Evolutionary conservation across 2,888 invertebrate species (phyloP), one percentile per base, ranked within the genome.

Genomic region (Aproaerema taeniolella): DNA sequence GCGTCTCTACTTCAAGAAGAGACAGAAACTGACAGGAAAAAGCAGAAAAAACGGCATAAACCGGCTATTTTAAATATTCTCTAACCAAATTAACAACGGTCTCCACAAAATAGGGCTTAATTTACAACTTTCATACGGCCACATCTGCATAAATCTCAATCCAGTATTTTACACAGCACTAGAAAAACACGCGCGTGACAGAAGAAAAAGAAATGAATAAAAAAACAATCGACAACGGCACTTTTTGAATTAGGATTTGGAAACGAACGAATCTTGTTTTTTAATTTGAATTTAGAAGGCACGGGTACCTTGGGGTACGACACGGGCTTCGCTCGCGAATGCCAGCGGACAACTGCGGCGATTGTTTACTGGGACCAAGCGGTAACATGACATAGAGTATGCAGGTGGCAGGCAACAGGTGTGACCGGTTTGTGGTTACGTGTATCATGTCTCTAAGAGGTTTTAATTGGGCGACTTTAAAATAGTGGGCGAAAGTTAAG

Each of bases 351-450:
- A 58, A 86, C 85, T 86, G 82, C 61, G 67, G 65, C 63, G 58
- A 77, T 75, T 86, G 83, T 85, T 85, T 85, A 83, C 82, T 25
- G 40, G 13, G 49, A 64, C 57, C 57, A 66, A 62, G 70, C 61
- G 63, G 58, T 57, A 59, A 54, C 53, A 53, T 40, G 50, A 43
- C 79, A 80, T 61, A 80, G 78, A 80, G 14, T 14, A 26, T n/a
- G 13, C 11, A 5, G 16, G 6, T 28, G 26, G 1, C 16, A 28
- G 28, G 15, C 14, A 4, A 15, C 10, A 47, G 44, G 47, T 39
- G 16, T 33, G 25, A 15, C 31, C 13, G 10, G 14, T 49, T 56
- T 45, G 43, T 62, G 49, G 55, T 47, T 53, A 47, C 10, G 6
- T 38, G 11, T 2, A 12, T 14, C 8, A 12, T 43, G 53, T 49